A percentile compares a stretch with the other conserved stretches of the same genome.
phyloP scores from a whole-genome alignment of 2,888 invertebrate genomes.

The Orthosia gothica region DNA sequence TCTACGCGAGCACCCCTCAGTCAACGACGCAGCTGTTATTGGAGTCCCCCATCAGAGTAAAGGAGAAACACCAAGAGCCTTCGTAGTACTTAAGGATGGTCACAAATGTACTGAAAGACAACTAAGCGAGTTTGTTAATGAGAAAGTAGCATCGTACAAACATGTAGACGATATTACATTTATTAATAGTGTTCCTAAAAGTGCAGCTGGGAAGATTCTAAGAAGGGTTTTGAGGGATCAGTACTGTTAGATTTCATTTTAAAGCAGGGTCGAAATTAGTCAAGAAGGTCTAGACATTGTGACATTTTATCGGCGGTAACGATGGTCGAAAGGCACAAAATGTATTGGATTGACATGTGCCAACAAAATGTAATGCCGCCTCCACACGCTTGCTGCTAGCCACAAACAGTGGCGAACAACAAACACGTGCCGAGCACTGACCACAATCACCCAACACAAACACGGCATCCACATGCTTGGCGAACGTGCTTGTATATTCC shows the following conservation, averaged over 20 bases:
- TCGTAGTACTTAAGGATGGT: conserved; percentile 90
- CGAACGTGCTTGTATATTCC: no score
- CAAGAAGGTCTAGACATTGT: not conserved
- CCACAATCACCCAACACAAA: no score
- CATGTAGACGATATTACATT: conserved; percentile 93
- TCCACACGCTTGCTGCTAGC: no score
- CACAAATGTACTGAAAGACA: conserved; percentile 86
- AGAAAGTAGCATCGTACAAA: conserved; percentile 95
- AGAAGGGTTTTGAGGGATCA: conserved; percentile 91
- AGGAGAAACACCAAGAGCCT: conserved; percentile 96
- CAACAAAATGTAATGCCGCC: not conserved
- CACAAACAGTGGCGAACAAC: no score
- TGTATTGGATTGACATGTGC: not conserved
- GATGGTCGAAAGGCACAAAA: no score
- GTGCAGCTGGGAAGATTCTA: conserved; percentile 95
- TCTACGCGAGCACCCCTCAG: conserved; percentile 94
- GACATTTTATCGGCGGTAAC: not conserved
- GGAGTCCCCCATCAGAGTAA: conserved; percentile 93
- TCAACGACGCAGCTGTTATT: conserved; percentile 96
- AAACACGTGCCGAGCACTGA: no score
- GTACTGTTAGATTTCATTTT: conserved; percentile 71
- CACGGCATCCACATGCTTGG: no score
- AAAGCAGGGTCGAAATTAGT: conserved; percentile 18
- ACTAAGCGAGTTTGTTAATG: conserved; percentile 92
- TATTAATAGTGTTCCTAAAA: conserved; percentile 94